Evolutionary conservation across 2,113 vertebrate species (phyloP).

Genomic region (Chamaea fasciata): DNA sequence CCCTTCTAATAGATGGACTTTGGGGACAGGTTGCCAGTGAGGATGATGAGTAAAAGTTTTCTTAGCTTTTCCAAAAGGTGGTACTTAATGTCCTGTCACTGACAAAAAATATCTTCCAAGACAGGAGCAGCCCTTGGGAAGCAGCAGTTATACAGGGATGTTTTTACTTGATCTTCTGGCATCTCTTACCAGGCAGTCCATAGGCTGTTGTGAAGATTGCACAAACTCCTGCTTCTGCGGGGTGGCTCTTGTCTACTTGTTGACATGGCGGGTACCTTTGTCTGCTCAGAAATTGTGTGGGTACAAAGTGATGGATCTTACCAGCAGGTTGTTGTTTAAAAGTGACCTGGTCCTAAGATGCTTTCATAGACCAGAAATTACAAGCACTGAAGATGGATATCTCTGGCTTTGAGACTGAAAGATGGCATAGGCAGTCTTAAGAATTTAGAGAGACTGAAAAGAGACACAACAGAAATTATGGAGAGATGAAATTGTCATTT

Average conservation of each 20-base stretch:
- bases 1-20: not conserved
- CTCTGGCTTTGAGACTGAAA: not conserved
- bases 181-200: not conserved
- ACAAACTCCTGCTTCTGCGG: not conserved
- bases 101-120: not conserved
- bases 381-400: not conserved
- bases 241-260: not conserved
- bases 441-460: not conserved
- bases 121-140: not conserved
- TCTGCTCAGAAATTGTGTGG: not conserved
- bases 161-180: not conserved
- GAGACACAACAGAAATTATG: not conserved
- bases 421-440: not conserved
- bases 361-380: not conserved
- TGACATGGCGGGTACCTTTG: not conserved
- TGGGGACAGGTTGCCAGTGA: not conserved
- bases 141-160: not conserved
- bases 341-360: not conserved
- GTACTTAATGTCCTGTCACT: not conserved
- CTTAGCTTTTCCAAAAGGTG: not conserved
- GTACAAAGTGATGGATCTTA: not conserved
- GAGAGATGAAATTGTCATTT: not conserved
- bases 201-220: rapidly evolving
- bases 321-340: not conserved
- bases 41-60: not conserved